Base-by-base conservation (phyloP, 2,113 vertebrate species). In the Orthonyx spaldingii region DNA sequence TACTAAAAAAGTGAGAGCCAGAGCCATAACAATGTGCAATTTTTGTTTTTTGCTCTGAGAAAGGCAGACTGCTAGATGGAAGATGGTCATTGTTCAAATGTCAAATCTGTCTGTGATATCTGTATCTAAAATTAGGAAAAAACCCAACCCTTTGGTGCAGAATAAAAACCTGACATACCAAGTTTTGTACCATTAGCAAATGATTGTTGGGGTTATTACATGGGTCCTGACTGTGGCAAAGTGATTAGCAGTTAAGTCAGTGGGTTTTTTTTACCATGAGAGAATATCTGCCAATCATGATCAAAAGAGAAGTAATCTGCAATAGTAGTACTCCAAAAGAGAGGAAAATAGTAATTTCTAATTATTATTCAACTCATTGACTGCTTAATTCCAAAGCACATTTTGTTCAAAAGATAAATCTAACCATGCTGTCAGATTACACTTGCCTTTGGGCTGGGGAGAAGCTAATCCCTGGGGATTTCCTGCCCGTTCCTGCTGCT, bases 311-410 rank as follows among this genome's bases (percentile, higher is more conserved):
- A 85, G 44, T 64, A 91, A 86, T 93, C 6, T 2, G 80, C 76
- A 90, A 81, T 41, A 84, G 75, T 14, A 80, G 53, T 60, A 66
- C 53, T 88, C 72, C 46, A 39, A 78, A 94, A 90, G 66, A 88
- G 68, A 94, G 65, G 71, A 89, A 96, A 97, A 93, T 39, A 92
- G 60, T 96, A 68, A 89, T 92, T 92, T 95, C 86, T 95, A 86
- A 93, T 95, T 90, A 60, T 77, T 85, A 92, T 88, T 94, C 80
- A 86, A 56, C 60, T 90, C 76, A 56, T 60, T 94, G 92, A 88
- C 87, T 95, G 78, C 87, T 93, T 85, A 74, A 90, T 52, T 76
- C 79, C 1, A 0, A 80, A 86, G 71, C 69, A 37, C 37, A 11
- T 78, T 90, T 68, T 86, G 82, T 92, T 96, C 42, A 68, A 70